phyloP scores from a whole-genome alignment of 2,113 vertebrate genomes.

The Takifugu bimaculatus region DNA sequence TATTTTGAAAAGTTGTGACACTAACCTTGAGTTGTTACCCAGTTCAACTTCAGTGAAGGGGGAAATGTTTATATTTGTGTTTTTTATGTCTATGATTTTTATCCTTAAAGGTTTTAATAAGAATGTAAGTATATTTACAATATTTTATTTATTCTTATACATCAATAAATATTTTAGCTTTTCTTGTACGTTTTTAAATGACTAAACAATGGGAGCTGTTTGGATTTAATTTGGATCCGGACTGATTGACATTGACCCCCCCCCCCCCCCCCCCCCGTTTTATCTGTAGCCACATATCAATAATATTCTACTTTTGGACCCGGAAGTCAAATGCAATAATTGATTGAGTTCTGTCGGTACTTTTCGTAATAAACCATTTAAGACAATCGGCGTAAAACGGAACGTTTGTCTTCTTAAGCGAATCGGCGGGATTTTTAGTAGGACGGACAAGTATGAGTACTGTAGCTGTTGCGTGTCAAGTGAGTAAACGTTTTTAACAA shows the following conservation, averaged over 20 bases:
- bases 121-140: conserved; percentile 60
- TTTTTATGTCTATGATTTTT: conserved; percentile 18
- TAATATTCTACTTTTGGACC: no score
- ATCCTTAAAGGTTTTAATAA: conserved; percentile 28
- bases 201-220: neutral
- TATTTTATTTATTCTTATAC: conserved; percentile 56
- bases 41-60: neutral
- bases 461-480: conserved; percentile 24
- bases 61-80: neutral
- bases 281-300: no score
- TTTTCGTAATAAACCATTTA: neutral
- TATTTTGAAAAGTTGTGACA: neutral
- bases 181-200: neutral
- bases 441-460: conserved; percentile 57
- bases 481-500: conserved; percentile 15
- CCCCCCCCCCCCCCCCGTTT: no score
- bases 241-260: no score
- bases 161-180: conserved; percentile 63
- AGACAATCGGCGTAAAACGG: conserved; percentile 16
- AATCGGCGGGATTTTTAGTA: conserved; percentile 21
- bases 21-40: neutral
- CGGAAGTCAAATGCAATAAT: no score
- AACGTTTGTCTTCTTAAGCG: conserved; percentile 23
- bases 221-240: no score
- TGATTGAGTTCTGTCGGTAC: no score